These are phyloP conservation scores for Hydrolagus colliei DNA, from an alignment of 2,797 vertebrate genomes.

Conservation along the genomic window DNA sequence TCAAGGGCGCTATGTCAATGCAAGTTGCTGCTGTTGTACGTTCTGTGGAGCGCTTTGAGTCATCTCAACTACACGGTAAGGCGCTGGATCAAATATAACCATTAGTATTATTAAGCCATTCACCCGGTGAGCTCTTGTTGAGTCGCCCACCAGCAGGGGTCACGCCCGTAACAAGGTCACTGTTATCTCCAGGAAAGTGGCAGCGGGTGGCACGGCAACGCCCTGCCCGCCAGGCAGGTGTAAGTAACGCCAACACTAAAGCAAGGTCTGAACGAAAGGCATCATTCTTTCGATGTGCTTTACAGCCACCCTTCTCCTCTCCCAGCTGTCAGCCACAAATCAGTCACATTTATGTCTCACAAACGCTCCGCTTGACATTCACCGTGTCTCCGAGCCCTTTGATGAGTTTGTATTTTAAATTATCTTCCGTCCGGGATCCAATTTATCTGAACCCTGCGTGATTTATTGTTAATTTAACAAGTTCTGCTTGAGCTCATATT, in stretches of 20 bases:
- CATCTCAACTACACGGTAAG: too few relatives aligned
- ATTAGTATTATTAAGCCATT: too few relatives aligned
- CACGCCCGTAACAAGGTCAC: too few relatives aligned
- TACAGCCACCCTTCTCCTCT: constrained; percentile 20
- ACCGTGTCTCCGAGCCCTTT: neutral
- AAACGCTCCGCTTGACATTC: neutral
- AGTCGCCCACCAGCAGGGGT: too few relatives aligned
- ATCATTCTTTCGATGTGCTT: neutral
- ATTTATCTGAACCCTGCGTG: constrained; percentile 29
- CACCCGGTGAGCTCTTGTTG: too few relatives aligned
- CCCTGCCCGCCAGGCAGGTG: neutral
- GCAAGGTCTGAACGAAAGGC: neutral
- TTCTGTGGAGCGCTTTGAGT: too few relatives aligned
- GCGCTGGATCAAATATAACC: too few relatives aligned
- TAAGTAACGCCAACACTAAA: neutral
- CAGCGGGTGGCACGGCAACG: neutral
- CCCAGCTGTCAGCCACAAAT: constrained; percentile 13
- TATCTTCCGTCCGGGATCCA: constrained; percentile 28
- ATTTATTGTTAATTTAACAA: constrained; percentile 32
- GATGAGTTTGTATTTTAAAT: constrained; percentile 31
- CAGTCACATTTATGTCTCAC: constrained; percentile 9
- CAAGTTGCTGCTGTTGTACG: too few relatives aligned
- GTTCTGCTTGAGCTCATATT: constrained; percentile 29
- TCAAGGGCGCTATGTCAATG: too few relatives aligned
- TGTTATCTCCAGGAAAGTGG: neutral